These are phyloP conservation scores for Lochmaea capreae DNA, from an alignment of 2,888 invertebrate genomes.

Conservation along the genomic window DNA sequence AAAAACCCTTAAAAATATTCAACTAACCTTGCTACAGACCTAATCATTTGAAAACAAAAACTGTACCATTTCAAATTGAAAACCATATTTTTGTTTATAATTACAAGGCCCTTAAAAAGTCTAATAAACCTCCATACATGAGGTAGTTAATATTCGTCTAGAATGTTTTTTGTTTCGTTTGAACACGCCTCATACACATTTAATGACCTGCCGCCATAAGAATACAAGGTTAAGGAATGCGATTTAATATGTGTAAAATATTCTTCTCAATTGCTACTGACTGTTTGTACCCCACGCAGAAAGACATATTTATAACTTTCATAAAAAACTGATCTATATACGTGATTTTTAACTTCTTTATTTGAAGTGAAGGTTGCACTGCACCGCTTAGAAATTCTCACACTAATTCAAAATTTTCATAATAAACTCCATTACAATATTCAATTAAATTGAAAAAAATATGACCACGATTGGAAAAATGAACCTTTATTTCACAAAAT, in stretches of 20 bases:
- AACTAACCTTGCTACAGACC: background rate
- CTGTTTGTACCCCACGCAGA: background rate
- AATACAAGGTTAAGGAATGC: background rate
- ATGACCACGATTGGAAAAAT: too few species aligned
- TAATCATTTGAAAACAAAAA: background rate
- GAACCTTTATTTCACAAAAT: too few species aligned
- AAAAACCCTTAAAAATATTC: background rate
- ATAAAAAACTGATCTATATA: too few species aligned
- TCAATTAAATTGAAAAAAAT: too few species aligned
- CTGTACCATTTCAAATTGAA: background rate
- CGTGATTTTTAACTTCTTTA: too few species aligned
- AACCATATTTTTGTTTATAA: background rate
- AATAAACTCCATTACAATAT: too few species aligned
- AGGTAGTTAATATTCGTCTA: constrained; percentile 8
- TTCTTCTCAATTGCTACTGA: background rate
- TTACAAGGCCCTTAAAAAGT: constrained; percentile 3
- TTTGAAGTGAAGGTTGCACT: too few species aligned
- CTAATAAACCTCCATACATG: background rate
- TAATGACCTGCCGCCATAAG: background rate
- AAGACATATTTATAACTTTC: too few species aligned
- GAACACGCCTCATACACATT: constrained; percentile 5
- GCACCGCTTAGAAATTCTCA: too few species aligned
- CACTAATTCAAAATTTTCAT: too few species aligned
- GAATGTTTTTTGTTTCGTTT: background rate
- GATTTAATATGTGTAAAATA: background rate